These are phyloP conservation scores for Euspilapteryx auroguttella DNA, from an alignment of 2,888 invertebrate species.

Conservation along the genomic window DNA sequence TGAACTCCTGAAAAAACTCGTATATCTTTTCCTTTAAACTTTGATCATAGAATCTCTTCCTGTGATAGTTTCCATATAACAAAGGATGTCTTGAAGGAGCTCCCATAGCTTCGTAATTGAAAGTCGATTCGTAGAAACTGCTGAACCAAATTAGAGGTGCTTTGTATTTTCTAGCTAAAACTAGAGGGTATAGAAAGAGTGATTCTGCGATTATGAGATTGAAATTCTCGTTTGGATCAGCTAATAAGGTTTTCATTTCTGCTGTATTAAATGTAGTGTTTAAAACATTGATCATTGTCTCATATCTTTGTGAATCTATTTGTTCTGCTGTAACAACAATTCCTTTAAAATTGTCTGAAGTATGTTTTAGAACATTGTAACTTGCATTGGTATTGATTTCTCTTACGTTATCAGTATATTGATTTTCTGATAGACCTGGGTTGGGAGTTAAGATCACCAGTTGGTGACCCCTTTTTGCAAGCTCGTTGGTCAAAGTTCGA, in stretches of 20 bases:
- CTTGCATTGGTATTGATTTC: too few species aligned
- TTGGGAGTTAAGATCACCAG: too few species aligned
- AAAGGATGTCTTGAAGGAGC: slow-evolving; percentile 14
- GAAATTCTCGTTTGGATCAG: slow-evolving; percentile 1
- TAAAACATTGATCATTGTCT: too few species aligned
- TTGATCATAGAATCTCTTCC: slow-evolving; percentile 10
- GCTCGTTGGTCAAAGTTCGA: too few species aligned
- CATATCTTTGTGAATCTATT: too few species aligned
- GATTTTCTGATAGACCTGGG: too few species aligned
- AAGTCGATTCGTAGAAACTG: slow-evolving; percentile 3
- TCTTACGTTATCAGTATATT: too few species aligned
- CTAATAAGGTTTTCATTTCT: slow-evolving; percentile 1
- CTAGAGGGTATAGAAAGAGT: background rate
- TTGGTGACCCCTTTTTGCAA: too few species aligned
- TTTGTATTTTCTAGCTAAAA: slow-evolving; percentile 2
- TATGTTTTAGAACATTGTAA: too few species aligned
- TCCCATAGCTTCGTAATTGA: slow-evolving; percentile 12
- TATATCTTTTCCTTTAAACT: slow-evolving; percentile 10
- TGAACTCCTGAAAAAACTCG: slow-evolving; percentile 7
- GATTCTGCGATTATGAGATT: slow-evolving; percentile 5
- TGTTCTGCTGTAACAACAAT: too few species aligned
- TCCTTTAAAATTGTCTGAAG: too few species aligned
- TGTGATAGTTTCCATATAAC: slow-evolving; percentile 10
- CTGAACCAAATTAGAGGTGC: slow-evolving; percentile 5
- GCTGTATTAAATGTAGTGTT: too few species aligned